A percentile compares a stretch with the other conserved stretches of the same genome.
These are phyloP conservation scores for Agriotes lineatus DNA, from an alignment of 2,888 invertebrate genomes.

Conservation along the genomic window DNA sequence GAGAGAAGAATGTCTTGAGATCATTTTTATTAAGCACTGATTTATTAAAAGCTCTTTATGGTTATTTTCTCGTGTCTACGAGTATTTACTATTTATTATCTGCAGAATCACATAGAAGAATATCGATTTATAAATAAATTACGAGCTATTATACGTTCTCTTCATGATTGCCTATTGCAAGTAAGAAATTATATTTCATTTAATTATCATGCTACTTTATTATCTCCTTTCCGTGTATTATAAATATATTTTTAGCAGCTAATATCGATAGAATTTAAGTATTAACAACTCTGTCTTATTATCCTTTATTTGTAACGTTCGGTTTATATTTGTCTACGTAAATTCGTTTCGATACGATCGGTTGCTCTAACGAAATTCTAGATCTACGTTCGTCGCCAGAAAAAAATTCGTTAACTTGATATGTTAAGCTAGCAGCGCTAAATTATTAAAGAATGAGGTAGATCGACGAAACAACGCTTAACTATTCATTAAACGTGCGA, in stretches of 20 bases:
- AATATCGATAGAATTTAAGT: no score
- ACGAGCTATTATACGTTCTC: neutral
- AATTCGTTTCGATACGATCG: constrained; percentile 13
- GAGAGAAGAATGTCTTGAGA: constrained; percentile 49
- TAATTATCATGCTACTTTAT: constrained; percentile 22
- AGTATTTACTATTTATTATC: constrained; percentile 28
- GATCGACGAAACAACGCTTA: neutral
- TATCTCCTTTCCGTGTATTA: constrained; percentile 27
- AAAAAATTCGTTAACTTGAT: constrained; percentile 11
- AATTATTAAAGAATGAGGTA: constrained; percentile 20
- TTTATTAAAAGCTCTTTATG: constrained; percentile 5
- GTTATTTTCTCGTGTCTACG: neutral
- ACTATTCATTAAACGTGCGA: neutral
- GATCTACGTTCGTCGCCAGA: neutral
- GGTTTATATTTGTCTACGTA: constrained; percentile 7
- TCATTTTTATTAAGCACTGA: constrained; percentile 33
- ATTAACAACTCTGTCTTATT: constrained; percentile 16
- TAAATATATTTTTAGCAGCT: neutral
- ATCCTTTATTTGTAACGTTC: constrained; percentile 28
- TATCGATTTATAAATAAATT: constrained; percentile 17
- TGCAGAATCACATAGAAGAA: constrained; percentile 22
- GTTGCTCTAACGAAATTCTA: neutral
- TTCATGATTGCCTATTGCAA: constrained; percentile 16
- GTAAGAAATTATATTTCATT: constrained; percentile 5
- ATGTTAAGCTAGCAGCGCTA: constrained; percentile 5